Evolutionary conservation across 2,888 invertebrate species (phyloP).

Genomic region (Sceliomorpha sp.): DNA sequence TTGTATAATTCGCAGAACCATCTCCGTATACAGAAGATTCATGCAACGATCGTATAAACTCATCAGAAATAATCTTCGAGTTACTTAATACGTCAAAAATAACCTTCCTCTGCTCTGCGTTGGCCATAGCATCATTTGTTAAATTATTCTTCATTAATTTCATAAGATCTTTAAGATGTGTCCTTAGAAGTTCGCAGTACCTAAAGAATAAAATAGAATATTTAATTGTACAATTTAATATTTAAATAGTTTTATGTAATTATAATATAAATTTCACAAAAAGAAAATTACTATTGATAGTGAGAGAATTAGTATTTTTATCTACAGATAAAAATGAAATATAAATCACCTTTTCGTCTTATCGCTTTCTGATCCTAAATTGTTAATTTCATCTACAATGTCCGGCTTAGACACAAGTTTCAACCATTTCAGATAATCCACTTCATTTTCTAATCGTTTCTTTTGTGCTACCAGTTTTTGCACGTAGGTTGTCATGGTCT

Average conservation of each 20-base stretch:
- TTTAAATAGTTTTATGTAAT: no score
- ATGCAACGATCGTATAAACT: slow-evolving; percentile 71
- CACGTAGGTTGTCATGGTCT: slow-evolving; percentile 69
- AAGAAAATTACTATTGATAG: background rate
- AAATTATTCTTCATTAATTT: slow-evolving; percentile 75
- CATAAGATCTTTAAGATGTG: slow-evolving; percentile 72
- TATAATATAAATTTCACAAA: slow-evolving; percentile 18
- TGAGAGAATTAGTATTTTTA: no score
- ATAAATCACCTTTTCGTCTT: slow-evolving; percentile 38
- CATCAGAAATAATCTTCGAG: slow-evolving; percentile 72
- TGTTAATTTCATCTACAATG: slow-evolving; percentile 62
- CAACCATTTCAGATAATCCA: slow-evolving; percentile 75
- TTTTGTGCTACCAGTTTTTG: slow-evolving; percentile 71
- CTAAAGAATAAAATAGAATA: slow-evolving; percentile 32
- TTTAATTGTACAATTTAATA: no score
- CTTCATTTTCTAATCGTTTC: slow-evolving; percentile 75
- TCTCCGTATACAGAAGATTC: slow-evolving; percentile 57
- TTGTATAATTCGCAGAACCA: no score
- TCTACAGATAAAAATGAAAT: background rate
- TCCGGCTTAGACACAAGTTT: slow-evolving; percentile 72
- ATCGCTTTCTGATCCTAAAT: slow-evolving; percentile 46
- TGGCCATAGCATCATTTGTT: slow-evolving; percentile 61
- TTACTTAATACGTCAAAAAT: slow-evolving; percentile 70
- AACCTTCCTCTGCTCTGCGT: slow-evolving; percentile 67
- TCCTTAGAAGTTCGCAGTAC: slow-evolving; percentile 71